Percentiles rank a stretch among this genome's conserved stretches.
These are phyloP conservation scores for Trissoscelio sp. DNA, from an alignment of 2,888 invertebrate genomes.

Conservation along the genomic window DNA sequence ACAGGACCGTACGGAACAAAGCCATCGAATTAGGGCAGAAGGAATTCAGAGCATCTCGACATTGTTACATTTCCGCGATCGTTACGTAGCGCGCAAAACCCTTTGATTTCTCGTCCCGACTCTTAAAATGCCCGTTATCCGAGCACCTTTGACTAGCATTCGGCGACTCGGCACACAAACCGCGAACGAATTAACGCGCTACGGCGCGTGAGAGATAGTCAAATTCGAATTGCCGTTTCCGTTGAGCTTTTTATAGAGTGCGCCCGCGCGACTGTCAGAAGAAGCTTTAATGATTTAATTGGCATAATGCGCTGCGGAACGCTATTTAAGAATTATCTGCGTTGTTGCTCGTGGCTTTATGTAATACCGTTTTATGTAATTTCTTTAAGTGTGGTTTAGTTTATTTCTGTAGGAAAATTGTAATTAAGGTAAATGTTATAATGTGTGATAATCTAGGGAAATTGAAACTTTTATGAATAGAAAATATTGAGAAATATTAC, in stretches of 20 bases:
- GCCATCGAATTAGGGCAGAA: slow-evolving; percentile 77
- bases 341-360: not conserved
- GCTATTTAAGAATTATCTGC: slow-evolving; percentile 5
- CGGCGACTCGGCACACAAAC: slow-evolving; percentile 42
- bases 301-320: not conserved
- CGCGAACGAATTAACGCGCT: slow-evolving; percentile 42
- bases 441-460: no score
- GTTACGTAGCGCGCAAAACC: slow-evolving; percentile 57
- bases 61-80: slow-evolving; percentile 76
- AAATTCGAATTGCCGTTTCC: slow-evolving; percentile 27
- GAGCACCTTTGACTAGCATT: slow-evolving; percentile 46
- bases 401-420: no score
- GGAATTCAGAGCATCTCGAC: slow-evolving; percentile 77
- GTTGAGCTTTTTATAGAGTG: slow-evolving; percentile 17
- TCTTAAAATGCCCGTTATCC: slow-evolving; percentile 33
- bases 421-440: no score
- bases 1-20: slow-evolving; percentile 76
- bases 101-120: slow-evolving; percentile 63
- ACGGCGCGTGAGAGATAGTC: slow-evolving; percentile 39
- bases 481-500: no score
- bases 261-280: not conserved
- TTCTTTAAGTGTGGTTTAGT: not conserved
- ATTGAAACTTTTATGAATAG: no score
- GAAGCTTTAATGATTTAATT: slow-evolving; percentile 44
- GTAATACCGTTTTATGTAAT: not conserved